Evolutionary conservation across 53 echinoderm and acorn worm genomes (phyloP).

Genomic region (Crossaster papposus): DNA sequence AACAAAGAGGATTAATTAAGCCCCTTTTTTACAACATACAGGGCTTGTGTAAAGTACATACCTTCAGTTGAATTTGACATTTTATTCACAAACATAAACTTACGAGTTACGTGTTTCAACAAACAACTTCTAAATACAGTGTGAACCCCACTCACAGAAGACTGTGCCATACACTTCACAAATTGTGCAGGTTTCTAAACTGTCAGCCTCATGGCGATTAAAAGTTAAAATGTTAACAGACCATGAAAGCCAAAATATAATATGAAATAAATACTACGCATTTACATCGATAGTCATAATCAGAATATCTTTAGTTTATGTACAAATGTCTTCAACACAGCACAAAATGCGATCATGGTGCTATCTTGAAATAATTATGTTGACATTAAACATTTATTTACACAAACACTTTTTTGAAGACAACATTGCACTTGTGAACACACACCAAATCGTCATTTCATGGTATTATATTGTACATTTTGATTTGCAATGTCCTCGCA

Average conservation of each 20-base stretch:
- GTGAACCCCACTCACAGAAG: too few relatives aligned
- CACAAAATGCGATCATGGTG: neutral
- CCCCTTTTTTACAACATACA: too few relatives aligned
- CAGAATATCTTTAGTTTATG: conserved; percentile 14
- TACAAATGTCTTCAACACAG: neutral
- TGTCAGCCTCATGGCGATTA: too few relatives aligned
- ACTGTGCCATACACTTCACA: too few relatives aligned
- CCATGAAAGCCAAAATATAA: neutral
- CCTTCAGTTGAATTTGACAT: too few relatives aligned
- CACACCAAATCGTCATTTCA: neutral
- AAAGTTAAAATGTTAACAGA: too few relatives aligned
- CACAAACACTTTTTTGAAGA: neutral
- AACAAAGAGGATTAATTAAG: too few relatives aligned
- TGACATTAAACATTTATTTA: neutral
- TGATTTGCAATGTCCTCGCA: neutral
- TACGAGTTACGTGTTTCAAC: too few relatives aligned
- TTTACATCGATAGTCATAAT: neutral
- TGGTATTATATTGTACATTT: neutral
- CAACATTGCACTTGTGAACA: conserved; percentile 35
- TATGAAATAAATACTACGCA: conserved; percentile 5
- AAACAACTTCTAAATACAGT: too few relatives aligned
- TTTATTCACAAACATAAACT: too few relatives aligned
- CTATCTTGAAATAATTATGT: neutral
- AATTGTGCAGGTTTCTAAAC: too few relatives aligned
- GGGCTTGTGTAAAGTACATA: too few relatives aligned